A percentile compares a stretch with the other conserved stretches of the same genome.
phyloP scores from a whole-genome alignment of 37 sponge, comb jelly and placozoan species.

The Axinella damicornis region DNA sequence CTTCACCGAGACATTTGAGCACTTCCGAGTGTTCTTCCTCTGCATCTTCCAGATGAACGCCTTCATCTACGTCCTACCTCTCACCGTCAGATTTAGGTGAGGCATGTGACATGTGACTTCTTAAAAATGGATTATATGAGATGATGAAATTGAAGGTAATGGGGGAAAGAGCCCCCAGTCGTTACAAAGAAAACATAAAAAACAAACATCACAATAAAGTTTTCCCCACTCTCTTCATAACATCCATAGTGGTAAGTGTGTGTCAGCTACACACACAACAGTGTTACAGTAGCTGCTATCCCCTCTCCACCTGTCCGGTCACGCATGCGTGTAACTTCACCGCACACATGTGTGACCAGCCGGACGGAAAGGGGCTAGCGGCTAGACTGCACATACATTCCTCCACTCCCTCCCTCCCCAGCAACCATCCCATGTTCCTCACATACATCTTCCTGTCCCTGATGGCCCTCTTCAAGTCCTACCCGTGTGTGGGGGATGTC shows the following conservation, averaged over 20 bases:
- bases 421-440: constrained; percentile 87
- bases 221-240: too few relatives aligned
- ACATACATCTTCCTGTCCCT: constrained; percentile 72
- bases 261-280: too few relatives aligned
- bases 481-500: constrained; percentile 89
- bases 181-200: too few relatives aligned
- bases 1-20: constrained; percentile 96
- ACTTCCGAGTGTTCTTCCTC: constrained; percentile 94
- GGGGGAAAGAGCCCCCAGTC: too few relatives aligned
- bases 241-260: too few relatives aligned
- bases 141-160: too few relatives aligned
- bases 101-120: constrained; percentile 4
- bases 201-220: too few relatives aligned
- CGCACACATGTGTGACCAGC: too few relatives aligned
- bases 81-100: constrained; percentile 84
- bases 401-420: constrained; percentile 12
- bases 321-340: neutral
- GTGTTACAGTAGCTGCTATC: too few relatives aligned
- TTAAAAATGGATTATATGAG: too few relatives aligned
- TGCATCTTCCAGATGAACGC: constrained; percentile 97
- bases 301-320: too few relatives aligned
- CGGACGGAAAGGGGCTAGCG: too few relatives aligned
- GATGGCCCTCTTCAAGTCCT: constrained; percentile 95
- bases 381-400: neutral
- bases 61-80: constrained; percentile 77